Percentiles rank a stretch among this genome's conserved stretches.
These are phyloP conservation scores for Glareola pratincola DNA, from an alignment of 2,113 vertebrate genomes.

Conservation along the genomic window DNA sequence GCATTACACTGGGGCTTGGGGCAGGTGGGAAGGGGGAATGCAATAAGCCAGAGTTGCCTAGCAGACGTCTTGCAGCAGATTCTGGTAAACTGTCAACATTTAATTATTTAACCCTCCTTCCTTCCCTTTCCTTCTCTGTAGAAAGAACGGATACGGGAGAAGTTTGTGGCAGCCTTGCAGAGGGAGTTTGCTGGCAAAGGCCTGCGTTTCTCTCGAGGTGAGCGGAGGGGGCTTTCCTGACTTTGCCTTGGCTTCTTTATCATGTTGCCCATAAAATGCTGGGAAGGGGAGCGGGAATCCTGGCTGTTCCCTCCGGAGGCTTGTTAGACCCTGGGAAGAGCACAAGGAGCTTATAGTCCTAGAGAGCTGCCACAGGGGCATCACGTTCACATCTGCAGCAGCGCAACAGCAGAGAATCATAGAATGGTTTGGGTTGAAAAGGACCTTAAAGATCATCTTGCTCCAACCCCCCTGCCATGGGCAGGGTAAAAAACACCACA, in stretches of 20 bases:
- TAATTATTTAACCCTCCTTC: not conserved
- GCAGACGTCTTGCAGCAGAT: not conserved
- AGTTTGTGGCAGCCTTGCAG: conserved; percentile 92
- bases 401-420: not conserved
- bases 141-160: conserved; percentile 95
- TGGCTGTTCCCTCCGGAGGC: not conserved
- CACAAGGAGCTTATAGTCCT: not conserved
- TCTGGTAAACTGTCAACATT: not conserved
- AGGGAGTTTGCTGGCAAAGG: conserved; percentile 95
- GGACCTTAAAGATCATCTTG: too few species aligned
- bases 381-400: fast-evolving
- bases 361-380: not conserved
- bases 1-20: fast-evolving
- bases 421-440: too few species aligned
- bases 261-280: not conserved
- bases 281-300: not conserved
- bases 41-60: not conserved
- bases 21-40: not conserved
- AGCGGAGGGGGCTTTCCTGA: not conserved
- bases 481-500: too few species aligned
- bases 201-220: conserved; percentile 91
- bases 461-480: too few species aligned
- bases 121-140: conserved; percentile 41
- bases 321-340: not conserved
- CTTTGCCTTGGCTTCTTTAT: not conserved